Percentiles rank a stretch among this genome's conserved stretches.
Conservation (phyloP, 1,140 invertebrate genomes). For the Eufriesea mexicana region DNA sequence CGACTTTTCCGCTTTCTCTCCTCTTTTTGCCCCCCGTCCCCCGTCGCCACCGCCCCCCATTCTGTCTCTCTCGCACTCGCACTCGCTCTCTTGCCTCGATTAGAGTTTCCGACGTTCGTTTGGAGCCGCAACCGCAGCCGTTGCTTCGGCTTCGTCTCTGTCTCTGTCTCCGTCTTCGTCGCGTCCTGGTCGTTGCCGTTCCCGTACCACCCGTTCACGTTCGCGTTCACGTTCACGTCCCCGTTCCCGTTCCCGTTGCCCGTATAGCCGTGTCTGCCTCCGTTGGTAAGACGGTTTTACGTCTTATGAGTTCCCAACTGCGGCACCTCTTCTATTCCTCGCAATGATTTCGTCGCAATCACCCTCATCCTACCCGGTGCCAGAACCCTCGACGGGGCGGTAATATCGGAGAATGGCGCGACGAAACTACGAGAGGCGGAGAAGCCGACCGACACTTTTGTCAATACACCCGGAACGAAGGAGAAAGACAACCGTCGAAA, state of each 20-base stretch:
- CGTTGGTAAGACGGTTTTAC: constrained; percentile 73
- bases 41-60: too few relatives aligned
- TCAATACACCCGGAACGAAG: constrained; percentile 76
- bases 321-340: constrained; percentile 78
- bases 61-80: too few relatives aligned
- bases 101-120: constrained; percentile 56
- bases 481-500: constrained; percentile 51
- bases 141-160: not conserved
- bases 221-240: not conserved
- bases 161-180: not conserved
- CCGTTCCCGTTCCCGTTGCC: not conserved
- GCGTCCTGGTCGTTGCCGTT: not conserved
- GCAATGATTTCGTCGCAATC: constrained; percentile 82
- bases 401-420: constrained; percentile 81
- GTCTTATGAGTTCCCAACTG: constrained; percentile 81
- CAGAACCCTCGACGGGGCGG: constrained; percentile 70
- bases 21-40: not conserved
- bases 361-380: constrained; percentile 61
- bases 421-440: constrained; percentile 73
- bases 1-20: not conserved
- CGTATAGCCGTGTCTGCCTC: constrained; percentile 30
- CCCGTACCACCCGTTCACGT: not conserved
- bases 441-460: constrained; percentile 80
- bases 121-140: constrained; percentile 45
- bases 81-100: constrained; percentile 31